Base-by-base conservation (phyloP, 2,888 invertebrate species). In the Catonia carolina region DNA sequence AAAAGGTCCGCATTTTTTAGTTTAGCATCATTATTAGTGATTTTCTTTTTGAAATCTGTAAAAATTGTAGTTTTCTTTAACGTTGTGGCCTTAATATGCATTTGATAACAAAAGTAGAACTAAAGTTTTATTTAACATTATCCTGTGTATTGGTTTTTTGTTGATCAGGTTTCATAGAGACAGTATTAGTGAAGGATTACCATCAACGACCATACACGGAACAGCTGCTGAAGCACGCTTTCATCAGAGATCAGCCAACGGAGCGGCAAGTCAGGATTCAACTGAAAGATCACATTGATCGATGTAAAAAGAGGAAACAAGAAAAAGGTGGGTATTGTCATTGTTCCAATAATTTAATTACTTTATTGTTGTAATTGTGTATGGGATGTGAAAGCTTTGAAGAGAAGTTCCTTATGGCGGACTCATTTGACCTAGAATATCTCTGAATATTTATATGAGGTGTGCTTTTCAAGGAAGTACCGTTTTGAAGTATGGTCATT, bases 201-300 rank as follows among this genome's bases (percentile, higher is more conserved):
- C 96, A 96, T 74, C 93, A 94, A 77, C 81, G 99, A 71, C 98
- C 98, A 62, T 97, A 94, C 75, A 99, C 99, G 65, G 99, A 99
- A 75, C 92, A 96, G 74, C 82, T 99, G 64, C 78, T 99, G 64
- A 95, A 94, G 74, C 97, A 99, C 78, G 84, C 95, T 59, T 99
- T 97, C 75, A 96, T 99, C 70, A 86, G 92, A 75, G 98, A 99
- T 78, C 97, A 98, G 76, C 97, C 98, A 17, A 97, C 96, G 52
- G 99, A 99, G 76, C 79, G 97, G 67, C 95, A 98, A 79, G 96
- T 98, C 65, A 82, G 97, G 71, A 97, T 96, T 75, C 96, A 98
- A 74, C 83, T 99, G 64, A 98, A 98, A 76, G 99, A 99, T 77
- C 98, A 99, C 76, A 97, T 99, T 74, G 99, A 99, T 76, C 80